These are phyloP conservation scores for Hippocampus zosterae DNA, from an alignment of 2,113 vertebrate species.

Conservation along the genomic window DNA sequence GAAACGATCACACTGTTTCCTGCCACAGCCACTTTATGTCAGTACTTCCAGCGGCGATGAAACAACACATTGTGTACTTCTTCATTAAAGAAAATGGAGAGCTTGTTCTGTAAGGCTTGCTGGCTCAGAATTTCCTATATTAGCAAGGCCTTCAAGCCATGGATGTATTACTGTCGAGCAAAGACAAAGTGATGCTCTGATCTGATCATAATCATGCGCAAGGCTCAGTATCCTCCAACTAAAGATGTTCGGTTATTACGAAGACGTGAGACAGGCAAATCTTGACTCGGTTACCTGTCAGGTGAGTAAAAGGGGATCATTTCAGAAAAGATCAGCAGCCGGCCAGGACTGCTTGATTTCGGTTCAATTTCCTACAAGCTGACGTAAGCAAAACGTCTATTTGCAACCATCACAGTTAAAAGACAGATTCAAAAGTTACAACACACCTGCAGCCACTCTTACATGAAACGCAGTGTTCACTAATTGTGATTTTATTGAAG, in stretches of 20 bases:
- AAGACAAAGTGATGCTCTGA: conserved; percentile 1
- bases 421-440: no score
- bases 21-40: neutral
- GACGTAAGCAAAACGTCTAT: no score
- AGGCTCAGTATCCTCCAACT: no score
- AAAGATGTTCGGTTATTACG: no score
- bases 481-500: neutral
- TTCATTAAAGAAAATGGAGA: conserved; percentile 22
- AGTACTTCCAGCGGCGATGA: conserved; percentile 13
- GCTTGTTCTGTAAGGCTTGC: conserved; percentile 29
- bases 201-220: neutral
- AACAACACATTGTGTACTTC: conserved; percentile 3
- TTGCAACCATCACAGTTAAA: no score
- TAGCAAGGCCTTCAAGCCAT: no score
- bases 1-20: neutral
- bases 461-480: neutral
- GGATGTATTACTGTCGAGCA: conserved; percentile 24
- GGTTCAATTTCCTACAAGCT: no score
- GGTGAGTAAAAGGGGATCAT: no score
- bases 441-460: neutral
- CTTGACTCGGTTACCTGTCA: no score
- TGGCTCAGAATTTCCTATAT: conserved; percentile 37
- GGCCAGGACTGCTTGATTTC: no score
- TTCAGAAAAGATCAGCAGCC: no score
- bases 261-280: no score